Evolutionary conservation across 1,140 invertebrate genomes (phyloP).

Genomic region (Wasmannia auropunctata): DNA sequence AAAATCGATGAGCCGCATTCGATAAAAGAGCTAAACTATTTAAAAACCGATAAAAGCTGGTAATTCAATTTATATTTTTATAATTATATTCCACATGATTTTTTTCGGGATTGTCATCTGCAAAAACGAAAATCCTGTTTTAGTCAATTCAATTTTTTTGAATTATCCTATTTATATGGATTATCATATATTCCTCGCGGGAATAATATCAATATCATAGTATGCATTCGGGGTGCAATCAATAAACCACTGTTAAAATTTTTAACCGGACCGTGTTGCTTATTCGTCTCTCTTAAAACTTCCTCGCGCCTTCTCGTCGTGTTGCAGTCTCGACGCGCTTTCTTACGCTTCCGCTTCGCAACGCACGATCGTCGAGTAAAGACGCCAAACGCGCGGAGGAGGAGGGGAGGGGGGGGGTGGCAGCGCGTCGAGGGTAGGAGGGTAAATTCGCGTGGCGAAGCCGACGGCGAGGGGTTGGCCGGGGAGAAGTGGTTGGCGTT

Average conservation of each 20-base stretch:
- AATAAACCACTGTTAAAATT: conserved; percentile 35
- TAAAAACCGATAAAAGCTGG: background rate
- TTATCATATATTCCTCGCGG: background rate
- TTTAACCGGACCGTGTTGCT: background rate
- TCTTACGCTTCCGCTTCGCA: conserved; percentile 18
- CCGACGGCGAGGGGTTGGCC: background rate
- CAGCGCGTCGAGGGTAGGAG: background rate
- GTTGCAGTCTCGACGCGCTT: conserved; percentile 27
- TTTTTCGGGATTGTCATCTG: background rate
- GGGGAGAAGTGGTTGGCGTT: background rate
- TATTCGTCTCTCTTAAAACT: conserved; percentile 13
- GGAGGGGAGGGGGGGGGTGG: too few relatives aligned
- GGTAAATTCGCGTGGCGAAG: conserved; percentile 27
- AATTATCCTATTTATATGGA: background rate
- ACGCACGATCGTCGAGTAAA: conserved; percentile 29
- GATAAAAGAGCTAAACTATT: background rate
- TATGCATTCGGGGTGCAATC: background rate
- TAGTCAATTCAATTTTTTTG: background rate
- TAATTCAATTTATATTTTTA: background rate
- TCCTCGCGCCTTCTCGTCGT: background rate
- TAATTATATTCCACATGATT: background rate
- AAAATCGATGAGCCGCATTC: background rate
- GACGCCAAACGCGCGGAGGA: conserved; percentile 6
- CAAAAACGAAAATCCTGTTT: background rate
- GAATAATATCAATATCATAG: background rate